Conservation (phyloP, 30 jellyfish, hydroid and myxozoan species). For the Sanderia malayensis region DNA sequence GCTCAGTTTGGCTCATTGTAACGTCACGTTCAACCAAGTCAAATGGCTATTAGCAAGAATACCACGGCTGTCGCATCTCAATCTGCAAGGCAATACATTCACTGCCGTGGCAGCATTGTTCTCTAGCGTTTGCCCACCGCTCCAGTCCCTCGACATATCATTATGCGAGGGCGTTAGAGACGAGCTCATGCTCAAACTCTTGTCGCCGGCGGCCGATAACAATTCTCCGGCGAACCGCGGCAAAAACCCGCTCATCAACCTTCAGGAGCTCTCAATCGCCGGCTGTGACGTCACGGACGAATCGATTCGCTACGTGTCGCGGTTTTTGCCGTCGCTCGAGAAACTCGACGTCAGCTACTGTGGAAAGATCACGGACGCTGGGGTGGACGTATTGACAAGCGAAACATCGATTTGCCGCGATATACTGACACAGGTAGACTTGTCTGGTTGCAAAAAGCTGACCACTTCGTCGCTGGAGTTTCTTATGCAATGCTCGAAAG, state of each 20-base stretch:
- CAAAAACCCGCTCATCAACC: slow-evolving; percentile 49
- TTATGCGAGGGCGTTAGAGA: slow-evolving; percentile 86
- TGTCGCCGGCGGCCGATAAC: slow-evolving; percentile 44
- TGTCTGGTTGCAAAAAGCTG: slow-evolving; percentile 63
- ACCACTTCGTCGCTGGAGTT: slow-evolving; percentile 36
- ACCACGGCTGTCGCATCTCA: slow-evolving; percentile 57
- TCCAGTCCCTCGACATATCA: slow-evolving; percentile 56
- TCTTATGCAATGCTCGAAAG: slow-evolving; percentile 46
- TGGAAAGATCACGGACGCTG: slow-evolving; percentile 52
- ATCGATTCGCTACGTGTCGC: slow-evolving; percentile 37
- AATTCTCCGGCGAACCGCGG: slow-evolving; percentile 18
- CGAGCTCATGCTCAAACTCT: slow-evolving; percentile 42
- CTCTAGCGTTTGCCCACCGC: slow-evolving; percentile 56
- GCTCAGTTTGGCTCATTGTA: slow-evolving; percentile 57
- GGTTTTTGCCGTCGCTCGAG: slow-evolving; percentile 59
- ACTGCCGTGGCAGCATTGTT: slow-evolving; percentile 70
- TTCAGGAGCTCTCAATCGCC: slow-evolving; percentile 54
- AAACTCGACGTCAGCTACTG: slow-evolving; percentile 77
- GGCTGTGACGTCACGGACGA: slow-evolving; percentile 85
- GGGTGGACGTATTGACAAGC: slow-evolving; percentile 49
- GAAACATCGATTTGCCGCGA: slow-evolving; percentile 59
- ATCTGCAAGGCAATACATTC: slow-evolving; percentile 64
- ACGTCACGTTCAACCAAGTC: slow-evolving; percentile 57
- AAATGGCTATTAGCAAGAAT: slow-evolving; percentile 76
- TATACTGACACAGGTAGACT: slow-evolving; percentile 35